phyloP scores from a whole-genome alignment of 2,113 vertebrate genomes.

The Thunnus maccoyii region DNA sequence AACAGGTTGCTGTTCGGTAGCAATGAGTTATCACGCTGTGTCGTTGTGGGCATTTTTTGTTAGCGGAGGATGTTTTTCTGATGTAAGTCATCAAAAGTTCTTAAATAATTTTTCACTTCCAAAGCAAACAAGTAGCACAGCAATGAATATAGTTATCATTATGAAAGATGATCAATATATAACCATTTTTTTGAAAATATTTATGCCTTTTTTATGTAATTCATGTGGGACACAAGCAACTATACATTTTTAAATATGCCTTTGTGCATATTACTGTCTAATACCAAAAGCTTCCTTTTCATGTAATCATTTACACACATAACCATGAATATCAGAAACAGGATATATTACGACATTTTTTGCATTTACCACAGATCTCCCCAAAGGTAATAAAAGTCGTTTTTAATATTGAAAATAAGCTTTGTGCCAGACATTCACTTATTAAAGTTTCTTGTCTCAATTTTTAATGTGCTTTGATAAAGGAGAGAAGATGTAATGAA shows the following conservation, averaged over 20 bases:
- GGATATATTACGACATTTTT: neutral
- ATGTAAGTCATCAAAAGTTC: too few relatives aligned
- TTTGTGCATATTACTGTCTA: neutral
- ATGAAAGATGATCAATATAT: neutral
- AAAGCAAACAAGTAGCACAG: neutral
- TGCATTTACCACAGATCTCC: neutral
- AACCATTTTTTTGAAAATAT: neutral
- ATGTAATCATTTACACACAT: neutral
- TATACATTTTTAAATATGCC: neutral
- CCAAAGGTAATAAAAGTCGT: conserved; percentile 34
- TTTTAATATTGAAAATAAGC: conserved; percentile 29
- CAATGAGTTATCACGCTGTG: too few relatives aligned
- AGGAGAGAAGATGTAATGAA: conserved; percentile 25
- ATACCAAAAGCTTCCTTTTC: neutral
- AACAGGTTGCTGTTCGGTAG: too few relatives aligned
- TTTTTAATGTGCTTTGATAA: conserved; percentile 40
- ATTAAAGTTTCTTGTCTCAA: conserved; percentile 8
- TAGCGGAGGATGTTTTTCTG: too few relatives aligned
- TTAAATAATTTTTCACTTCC: neutral
- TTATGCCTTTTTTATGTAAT: too few relatives aligned
- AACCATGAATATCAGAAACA: neutral
- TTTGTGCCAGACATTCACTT: conserved; percentile 1
- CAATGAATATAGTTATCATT: neutral
- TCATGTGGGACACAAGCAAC: neutral
- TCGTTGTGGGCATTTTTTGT: too few relatives aligned